Percentiles rank a stretch among this genome's conserved stretches.
These are phyloP conservation scores for Erpetoichthys calabaricus DNA, from an alignment of 2,797 vertebrate genomes.

Conservation along the genomic window DNA sequence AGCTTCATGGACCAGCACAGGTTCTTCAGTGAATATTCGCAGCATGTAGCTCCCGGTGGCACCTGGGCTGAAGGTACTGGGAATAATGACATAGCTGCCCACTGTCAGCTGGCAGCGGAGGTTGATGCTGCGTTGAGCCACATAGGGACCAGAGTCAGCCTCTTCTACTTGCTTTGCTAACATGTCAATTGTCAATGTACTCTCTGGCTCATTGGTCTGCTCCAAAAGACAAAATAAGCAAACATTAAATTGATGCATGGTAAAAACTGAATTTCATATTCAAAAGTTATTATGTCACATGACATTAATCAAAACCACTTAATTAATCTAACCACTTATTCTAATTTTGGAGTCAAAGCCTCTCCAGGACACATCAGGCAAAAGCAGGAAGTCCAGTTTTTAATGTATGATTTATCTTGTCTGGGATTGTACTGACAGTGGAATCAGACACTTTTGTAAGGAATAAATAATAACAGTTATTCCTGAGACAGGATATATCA, in stretches of 20 bases:
- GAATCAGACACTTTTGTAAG: too few species aligned
- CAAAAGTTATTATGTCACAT: too few species aligned
- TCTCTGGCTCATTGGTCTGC: background rate
- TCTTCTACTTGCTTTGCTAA: background rate
- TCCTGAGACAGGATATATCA: too few species aligned
- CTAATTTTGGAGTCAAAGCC: too few species aligned
- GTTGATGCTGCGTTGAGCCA: constrained; percentile 8
- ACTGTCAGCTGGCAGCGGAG: constrained; percentile 2
- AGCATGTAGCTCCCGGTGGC: constrained; percentile 5
- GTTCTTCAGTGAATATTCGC: constrained; percentile 8
- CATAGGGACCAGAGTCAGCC: constrained; percentile 7
- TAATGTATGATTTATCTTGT: too few species aligned
- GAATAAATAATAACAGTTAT: too few species aligned
- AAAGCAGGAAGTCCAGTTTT: too few species aligned
- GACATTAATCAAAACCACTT: too few species aligned
- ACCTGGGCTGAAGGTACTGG: constrained; percentile 6
- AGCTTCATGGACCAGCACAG: constrained; percentile 4
- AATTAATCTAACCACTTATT: too few species aligned
- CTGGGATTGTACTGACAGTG: too few species aligned
- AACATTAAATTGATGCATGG: background rate
- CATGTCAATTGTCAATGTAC: background rate
- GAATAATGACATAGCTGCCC: constrained; percentile 10
- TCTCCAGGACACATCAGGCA: too few species aligned
- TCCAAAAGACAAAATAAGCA: background rate
- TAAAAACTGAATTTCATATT: too few species aligned